phyloP scores from a whole-genome alignment of 1,140 invertebrate genomes.

The Berghia stephanieae region DNA sequence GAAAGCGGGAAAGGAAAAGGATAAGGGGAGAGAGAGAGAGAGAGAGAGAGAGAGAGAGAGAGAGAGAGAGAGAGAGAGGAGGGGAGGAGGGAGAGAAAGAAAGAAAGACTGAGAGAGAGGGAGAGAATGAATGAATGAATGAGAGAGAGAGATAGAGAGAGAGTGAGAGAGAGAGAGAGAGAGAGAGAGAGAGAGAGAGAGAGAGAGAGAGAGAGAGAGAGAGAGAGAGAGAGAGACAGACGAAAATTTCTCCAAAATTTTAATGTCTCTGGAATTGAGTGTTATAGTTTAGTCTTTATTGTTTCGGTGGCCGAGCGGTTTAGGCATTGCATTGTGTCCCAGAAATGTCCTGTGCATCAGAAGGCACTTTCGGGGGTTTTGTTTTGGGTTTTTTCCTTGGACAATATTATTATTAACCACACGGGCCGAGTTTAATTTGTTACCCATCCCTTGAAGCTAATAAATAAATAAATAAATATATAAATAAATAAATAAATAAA shows the following conservation, averaged over 20 bases:
- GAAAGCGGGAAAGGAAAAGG: neutral
- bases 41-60: conserved; percentile 1
- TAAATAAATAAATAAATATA: too few relatives aligned
- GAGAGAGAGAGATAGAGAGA: neutral
- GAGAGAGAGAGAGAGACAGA: conserved; percentile 27
- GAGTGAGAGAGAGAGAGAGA: conserved; percentile 1
- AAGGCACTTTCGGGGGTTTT: too few relatives aligned
- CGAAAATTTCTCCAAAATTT: neutral
- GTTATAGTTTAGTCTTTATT: too few relatives aligned
- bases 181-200: neutral
- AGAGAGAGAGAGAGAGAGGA: neutral
- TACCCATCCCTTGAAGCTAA: too few relatives aligned
- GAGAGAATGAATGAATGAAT: neutral
- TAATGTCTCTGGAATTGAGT: neutral
- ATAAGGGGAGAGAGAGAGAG: neutral
- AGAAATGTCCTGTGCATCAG: too few relatives aligned
- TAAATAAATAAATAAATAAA: too few relatives aligned
- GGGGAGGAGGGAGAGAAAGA: neutral
- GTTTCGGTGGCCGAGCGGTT: too few relatives aligned
- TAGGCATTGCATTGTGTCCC: too few relatives aligned
- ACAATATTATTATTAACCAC: too few relatives aligned
- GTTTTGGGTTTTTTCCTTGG: too few relatives aligned
- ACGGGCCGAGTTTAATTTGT: too few relatives aligned
- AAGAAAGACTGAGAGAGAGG: neutral
- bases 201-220: conserved; percentile 31